Base-by-base conservation (phyloP, 2,888 invertebrate species). In the Neocrepidodera transversa region DNA sequence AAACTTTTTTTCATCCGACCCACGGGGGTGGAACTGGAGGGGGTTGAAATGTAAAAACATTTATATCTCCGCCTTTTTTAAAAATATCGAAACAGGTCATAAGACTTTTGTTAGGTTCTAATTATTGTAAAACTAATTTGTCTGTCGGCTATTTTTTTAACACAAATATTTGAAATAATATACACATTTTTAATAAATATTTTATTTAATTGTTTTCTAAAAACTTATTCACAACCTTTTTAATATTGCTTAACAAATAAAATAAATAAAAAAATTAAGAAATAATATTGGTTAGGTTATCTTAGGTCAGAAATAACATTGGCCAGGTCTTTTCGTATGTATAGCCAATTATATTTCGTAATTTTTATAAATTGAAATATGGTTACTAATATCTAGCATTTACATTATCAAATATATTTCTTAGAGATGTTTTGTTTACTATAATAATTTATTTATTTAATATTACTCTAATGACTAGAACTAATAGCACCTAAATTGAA, bases 381-480 rank as follows among this genome's bases (percentile, higher is more conserved):
- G 32, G 32, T n/a, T 14, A 45, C 23, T 8, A 13, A n/a, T 45
- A 40, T 10, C n/a, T 16, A 40, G 6, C 17, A 16, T 10, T n/a
- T 43, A 23, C 1, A 6, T 13, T 13, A 13, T 43, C 6, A 42
- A 42, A 42, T 26, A 16, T 14, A 42, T 40, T 16, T 42, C 42
- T n/a, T n/a, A n/a, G n/a, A n/a, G n/a, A 40, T 16, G 23, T 1
- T 40, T 10, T 26, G 1, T 23, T 20, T 32, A 11, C 4, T 16
- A 26, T 26, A 30, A 38, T 38, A 17, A 36, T 49, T 53, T 28
- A 40, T 54, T 42, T 40, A 53, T 32, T 11, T 18, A 36, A 35
- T 16, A 48, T 45, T 56, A 59, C 36, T 13, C 48, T 62, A 62
- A 45, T 64, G 64, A 64, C 64, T 64, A 64, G 61, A 62, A 52